Evolutionary conservation across 2,797 vertebrate species (phyloP).

Genomic region (Anableps anableps): DNA sequence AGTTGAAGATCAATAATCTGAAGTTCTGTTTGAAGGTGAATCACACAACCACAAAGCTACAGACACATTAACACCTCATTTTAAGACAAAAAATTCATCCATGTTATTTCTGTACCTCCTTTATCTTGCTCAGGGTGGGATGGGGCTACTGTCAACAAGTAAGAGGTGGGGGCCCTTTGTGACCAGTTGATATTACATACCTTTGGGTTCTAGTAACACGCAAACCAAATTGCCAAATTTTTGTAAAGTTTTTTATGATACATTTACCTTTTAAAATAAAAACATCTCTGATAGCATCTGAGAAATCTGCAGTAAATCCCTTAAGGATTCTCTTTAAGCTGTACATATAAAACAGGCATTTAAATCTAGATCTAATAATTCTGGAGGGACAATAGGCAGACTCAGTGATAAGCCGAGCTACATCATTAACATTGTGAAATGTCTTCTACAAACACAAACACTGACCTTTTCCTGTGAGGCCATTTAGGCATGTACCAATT

Average conservation of each 20-base stretch:
- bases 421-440: slow-evolving; percentile 41
- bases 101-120: neutral
- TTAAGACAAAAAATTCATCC: neutral
- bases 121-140: neutral
- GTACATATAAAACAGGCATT: neutral
- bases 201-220: neutral
- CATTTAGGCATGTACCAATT: slow-evolving; percentile 45
- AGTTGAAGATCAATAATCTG: neutral
- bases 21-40: neutral
- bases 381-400: neutral
- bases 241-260: neutral
- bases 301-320: slow-evolving; percentile 12
- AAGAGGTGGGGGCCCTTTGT: neutral
- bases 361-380: slow-evolving; percentile 16
- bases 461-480: slow-evolving; percentile 65
- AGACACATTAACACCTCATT: neutral
- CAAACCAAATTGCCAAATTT: neutral
- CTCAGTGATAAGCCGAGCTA: slow-evolving; percentile 26
- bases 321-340: slow-evolving; percentile 7
- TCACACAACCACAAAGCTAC: neutral
- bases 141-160: neutral
- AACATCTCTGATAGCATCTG: neutral
- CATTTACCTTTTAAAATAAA: neutral
- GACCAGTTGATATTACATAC: neutral
- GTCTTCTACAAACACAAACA: slow-evolving; percentile 38